phyloP scores from a whole-genome alignment of 2,797 vertebrate species.

The Danio kyathit region DNA sequence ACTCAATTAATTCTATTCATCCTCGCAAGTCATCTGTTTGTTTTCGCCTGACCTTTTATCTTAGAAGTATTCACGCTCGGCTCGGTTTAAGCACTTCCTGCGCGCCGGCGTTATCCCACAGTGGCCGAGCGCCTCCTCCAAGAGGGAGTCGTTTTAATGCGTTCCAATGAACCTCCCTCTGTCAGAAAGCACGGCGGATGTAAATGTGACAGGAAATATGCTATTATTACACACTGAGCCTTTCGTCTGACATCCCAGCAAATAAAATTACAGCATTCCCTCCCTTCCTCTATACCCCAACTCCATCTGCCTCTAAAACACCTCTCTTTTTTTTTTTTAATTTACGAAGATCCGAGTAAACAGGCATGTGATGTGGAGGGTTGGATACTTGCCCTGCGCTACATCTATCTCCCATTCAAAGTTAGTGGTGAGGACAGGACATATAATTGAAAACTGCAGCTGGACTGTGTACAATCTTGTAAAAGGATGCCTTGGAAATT shows the following conservation, averaged over 20 bases:
- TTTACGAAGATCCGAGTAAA: slow-evolving; percentile 80
- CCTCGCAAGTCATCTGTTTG: slow-evolving; percentile 89
- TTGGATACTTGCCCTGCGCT: slow-evolving; percentile 74
- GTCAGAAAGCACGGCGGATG: slow-evolving; percentile 75
- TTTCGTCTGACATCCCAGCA: slow-evolving; percentile 81
- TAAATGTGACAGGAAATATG: slow-evolving; percentile 81
- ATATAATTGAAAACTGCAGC: slow-evolving; percentile 99
- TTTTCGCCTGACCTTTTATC: slow-evolving; percentile 90
- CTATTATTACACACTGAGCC: slow-evolving; percentile 78
- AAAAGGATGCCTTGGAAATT: slow-evolving; percentile 99
- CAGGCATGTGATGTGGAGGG: slow-evolving; percentile 74
- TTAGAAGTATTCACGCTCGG: slow-evolving; percentile 85
- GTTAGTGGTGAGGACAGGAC: slow-evolving; percentile 95
- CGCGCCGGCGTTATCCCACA: slow-evolving; percentile 79
- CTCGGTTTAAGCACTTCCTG: slow-evolving; percentile 86
- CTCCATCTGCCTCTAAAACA: slow-evolving; percentile 78
- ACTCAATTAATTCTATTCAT: slow-evolving; percentile 93
- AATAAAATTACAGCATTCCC: slow-evolving; percentile 80
- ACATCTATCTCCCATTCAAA: slow-evolving; percentile 83
- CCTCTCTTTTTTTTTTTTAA: slow-evolving; percentile 69
- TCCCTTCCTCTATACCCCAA: slow-evolving; percentile 2
- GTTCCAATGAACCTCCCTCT: slow-evolving; percentile 77
- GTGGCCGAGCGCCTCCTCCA: slow-evolving; percentile 72
- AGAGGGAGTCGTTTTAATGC: slow-evolving; percentile 80
- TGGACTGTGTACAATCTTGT: slow-evolving; percentile 98